Evolutionary conservation across 2,888 invertebrate genomes (phyloP).

Genomic region (Chironomus riparius): DNA sequence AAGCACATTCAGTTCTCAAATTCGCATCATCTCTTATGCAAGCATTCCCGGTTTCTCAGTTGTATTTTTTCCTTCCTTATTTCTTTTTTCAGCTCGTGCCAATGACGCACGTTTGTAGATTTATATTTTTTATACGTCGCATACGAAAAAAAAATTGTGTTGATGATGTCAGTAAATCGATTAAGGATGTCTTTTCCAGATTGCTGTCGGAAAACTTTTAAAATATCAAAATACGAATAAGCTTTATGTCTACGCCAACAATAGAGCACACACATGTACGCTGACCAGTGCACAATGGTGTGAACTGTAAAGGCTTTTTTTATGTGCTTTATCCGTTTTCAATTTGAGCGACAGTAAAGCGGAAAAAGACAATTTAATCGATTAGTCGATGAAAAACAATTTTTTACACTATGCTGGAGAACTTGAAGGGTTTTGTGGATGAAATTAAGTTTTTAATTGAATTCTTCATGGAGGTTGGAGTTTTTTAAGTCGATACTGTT

Average conservation of each 20-base stretch:
- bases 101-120: neutral
- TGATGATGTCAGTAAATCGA: conserved; percentile 18
- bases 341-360: conserved; percentile 26
- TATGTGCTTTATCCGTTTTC: neutral
- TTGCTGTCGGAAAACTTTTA: conserved; percentile 14
- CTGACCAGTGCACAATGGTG: neutral
- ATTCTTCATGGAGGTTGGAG: no score
- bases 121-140: no score
- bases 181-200: conserved; percentile 27
- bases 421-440: no score
- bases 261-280: neutral
- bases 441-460: no score
- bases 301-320: neutral
- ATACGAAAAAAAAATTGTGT: neutral
- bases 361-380: conserved; percentile 27
- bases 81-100: neutral
- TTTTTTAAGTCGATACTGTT: no score
- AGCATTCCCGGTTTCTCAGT: neutral
- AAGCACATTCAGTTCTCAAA: neutral
- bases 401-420: no score
- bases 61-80: neutral
- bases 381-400: neutral
- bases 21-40: neutral
- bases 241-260: no score
- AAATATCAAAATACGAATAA: no score